Evolutionary conservation across 1,140 invertebrate genomes (phyloP), one percentile per base, ranked within the genome.

Genomic region (Melipona quadrifasciata): DNA sequence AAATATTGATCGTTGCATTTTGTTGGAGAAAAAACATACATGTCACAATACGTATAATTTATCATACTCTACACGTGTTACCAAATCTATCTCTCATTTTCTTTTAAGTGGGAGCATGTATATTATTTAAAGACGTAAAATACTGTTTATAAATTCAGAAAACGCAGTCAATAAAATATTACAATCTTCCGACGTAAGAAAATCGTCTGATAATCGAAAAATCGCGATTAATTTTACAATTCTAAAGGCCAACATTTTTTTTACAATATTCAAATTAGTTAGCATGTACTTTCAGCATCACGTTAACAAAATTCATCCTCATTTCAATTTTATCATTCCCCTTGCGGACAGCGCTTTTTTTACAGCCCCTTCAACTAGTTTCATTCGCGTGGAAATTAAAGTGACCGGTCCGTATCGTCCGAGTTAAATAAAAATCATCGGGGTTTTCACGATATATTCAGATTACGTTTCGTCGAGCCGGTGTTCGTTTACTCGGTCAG

Each of bases 381-480:
- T 81, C 19, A 73, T 73, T 61, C 68, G 55, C 14, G 27, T n/a
- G 39, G 14, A 73, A 81, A 73, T 81, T 81, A 73, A 3, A 27
- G 19, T n/a, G 21, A 17, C 31, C 31, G 6, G 61, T 6, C 10
- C 39, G 34, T 21, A 31, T 71, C 70, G 27, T 57, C 16, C 27
- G n/a, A 53, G 47, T 75, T 74, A 61, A 73, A 81, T 47, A 64
- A 75, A 82, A 75, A 65, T 80, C 79, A 80, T 72, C 68, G 34
- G 24, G 5, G 21, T 24, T 17, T 61, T 47, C 31, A n/a, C 53
- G 17, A 80, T 87, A 80, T 87, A 76, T 82, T 71, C 82, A 53
- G 75, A 86, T 88, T 88, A 82, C 70, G 79, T 85, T 65, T 79
- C 67, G 58, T 83, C 34, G 31, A 14, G 27, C 10, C n/a, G 34